phyloP scores from a whole-genome alignment of 2,888 invertebrate genomes.

The Ectemnius continuus region DNA sequence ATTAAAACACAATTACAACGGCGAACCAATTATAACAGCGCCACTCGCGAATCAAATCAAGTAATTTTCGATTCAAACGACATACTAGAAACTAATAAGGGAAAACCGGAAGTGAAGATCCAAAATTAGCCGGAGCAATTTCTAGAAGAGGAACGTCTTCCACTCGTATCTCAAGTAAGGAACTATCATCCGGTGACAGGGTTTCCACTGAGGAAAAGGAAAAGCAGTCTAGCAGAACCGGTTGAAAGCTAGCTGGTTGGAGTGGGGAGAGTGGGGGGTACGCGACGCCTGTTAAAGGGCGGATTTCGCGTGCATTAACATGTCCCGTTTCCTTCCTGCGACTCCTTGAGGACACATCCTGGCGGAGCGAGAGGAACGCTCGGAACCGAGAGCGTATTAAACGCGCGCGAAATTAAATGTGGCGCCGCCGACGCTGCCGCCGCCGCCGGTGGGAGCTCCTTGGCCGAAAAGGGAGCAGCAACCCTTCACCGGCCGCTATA shows the following conservation, averaged over 20 bases:
- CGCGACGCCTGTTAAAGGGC: background rate
- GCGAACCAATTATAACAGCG: too few species aligned
- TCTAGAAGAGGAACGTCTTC: too few species aligned
- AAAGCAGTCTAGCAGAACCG: background rate
- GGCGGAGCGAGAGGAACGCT: background rate
- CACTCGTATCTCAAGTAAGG: background rate
- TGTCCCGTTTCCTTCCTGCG: constrained; percentile 40
- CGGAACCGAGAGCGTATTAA: background rate
- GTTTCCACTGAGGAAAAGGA: constrained; percentile 37
- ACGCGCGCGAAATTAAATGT: constrained; percentile 49
- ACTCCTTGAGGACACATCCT: constrained; percentile 5
- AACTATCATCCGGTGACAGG: constrained; percentile 36
- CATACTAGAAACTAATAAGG: too few species aligned
- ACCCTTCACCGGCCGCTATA: too few species aligned
- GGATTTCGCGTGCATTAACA: background rate
- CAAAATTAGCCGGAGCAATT: too few species aligned
- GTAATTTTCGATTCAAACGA: too few species aligned
- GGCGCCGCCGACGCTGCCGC: constrained; percentile 17
- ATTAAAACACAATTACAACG: too few species aligned
- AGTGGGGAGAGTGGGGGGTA: too few species aligned
- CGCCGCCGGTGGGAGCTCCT: constrained; percentile 4
- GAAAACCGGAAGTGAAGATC: too few species aligned
- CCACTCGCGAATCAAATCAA: too few species aligned
- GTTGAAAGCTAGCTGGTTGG: background rate
- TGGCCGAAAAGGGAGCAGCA: constrained; percentile 2